Percentiles rank a stretch among this genome's conserved stretches.
These are phyloP conservation scores for Aratinga solstitialis DNA, from an alignment of 2,797 vertebrate genomes.

Conservation along the genomic window DNA sequence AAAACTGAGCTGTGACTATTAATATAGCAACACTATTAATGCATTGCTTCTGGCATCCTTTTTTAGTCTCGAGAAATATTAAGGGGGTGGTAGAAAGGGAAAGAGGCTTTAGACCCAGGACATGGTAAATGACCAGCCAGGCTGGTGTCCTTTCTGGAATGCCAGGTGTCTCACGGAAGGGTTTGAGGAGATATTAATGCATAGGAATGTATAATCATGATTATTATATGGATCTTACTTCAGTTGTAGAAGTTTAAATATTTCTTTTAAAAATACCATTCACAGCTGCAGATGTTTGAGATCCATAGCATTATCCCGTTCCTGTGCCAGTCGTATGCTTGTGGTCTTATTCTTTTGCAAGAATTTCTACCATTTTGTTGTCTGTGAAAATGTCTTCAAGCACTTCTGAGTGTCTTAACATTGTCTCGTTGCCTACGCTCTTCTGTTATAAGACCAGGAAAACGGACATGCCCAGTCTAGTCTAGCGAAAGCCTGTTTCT, in stretches of 20 bases:
- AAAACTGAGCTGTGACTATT: background rate
- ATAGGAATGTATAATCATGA: background rate
- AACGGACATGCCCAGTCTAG: fast-evolving
- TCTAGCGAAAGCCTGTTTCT: background rate
- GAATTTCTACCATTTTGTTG: background rate
- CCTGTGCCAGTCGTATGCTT: background rate
- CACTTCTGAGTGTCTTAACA: background rate
- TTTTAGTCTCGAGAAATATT: background rate
- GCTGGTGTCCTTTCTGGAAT: background rate
- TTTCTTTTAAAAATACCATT: background rate
- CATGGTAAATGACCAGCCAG: background rate
- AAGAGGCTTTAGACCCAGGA: background rate
- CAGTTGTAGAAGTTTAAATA: background rate
- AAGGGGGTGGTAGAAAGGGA: background rate
- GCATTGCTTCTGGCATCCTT: background rate
- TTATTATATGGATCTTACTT: background rate
- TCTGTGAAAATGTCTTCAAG: background rate
- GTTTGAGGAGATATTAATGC: background rate
- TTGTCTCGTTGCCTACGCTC: background rate
- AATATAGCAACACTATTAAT: background rate
- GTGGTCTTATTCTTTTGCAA: background rate
- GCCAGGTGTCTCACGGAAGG: fast-evolving
- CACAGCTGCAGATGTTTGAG: background rate
- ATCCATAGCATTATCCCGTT: background rate
- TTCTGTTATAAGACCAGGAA: background rate